Percentiles rank a stretch among this genome's conserved stretches.
These are phyloP conservation scores for Alca torda DNA, from an alignment of 2,797 vertebrate genomes.

Conservation along the genomic window DNA sequence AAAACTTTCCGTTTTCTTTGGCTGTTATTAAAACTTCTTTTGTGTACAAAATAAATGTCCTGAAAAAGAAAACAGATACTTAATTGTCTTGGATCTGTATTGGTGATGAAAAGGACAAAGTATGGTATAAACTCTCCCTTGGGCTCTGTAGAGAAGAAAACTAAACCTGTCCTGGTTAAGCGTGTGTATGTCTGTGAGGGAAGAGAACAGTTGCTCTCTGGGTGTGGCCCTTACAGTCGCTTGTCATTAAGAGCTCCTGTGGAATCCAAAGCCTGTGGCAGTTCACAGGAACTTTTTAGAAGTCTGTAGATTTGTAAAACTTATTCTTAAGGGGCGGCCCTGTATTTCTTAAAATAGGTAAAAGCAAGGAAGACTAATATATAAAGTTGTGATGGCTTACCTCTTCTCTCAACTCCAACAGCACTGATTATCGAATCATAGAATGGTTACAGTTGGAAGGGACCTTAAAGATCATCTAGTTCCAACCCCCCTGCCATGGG, in stretches of 20 bases:
- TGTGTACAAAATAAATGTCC: neutral
- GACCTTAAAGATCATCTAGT: no score
- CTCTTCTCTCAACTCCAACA: neutral
- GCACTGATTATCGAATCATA: neutral
- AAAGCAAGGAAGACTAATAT: neutral
- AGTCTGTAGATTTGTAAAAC: neutral
- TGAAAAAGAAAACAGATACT: neutral
- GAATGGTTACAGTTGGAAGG: no score
- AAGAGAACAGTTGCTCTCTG: neutral
- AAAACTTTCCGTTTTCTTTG: neutral
- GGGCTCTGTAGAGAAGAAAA: neutral
- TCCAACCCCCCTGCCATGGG: no score
- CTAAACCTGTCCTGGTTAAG: neutral
- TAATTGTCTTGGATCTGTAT: neutral
- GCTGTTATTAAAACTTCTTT: neutral
- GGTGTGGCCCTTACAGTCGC: neutral
- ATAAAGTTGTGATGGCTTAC: neutral
- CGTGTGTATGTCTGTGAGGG: neutral
- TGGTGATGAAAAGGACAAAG: neutral
- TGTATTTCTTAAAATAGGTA: neutral
- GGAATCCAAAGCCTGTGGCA: neutral
- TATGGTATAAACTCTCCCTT: neutral
- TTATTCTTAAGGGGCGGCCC: neutral
- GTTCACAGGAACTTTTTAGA: neutral
- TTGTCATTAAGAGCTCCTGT: neutral